Conservation (phyloP, 2,113 vertebrate genomes). For the Protobothrops mucrosquamatus region DNA sequence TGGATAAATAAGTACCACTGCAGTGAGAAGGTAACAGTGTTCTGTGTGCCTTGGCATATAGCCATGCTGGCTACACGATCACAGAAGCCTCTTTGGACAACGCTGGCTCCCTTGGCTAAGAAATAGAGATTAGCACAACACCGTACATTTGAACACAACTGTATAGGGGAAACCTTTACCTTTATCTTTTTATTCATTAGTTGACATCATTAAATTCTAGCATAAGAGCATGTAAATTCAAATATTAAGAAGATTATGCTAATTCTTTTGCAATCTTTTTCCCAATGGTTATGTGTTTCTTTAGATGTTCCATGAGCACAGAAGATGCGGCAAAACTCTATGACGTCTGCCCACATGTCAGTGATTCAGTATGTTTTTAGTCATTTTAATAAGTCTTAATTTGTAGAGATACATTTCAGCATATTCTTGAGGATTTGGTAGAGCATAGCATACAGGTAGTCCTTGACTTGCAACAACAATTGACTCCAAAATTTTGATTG, state of each 20-base stretch:
- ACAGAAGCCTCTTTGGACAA: background rate
- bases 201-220: background rate
- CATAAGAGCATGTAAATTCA: background rate
- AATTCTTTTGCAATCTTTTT: background rate
- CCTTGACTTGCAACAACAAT: background rate
- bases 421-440: background rate
- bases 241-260: background rate
- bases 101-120: background rate
- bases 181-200: background rate
- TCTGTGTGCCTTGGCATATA: background rate
- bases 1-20: background rate
- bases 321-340: constrained; percentile 97
- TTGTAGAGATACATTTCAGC: background rate
- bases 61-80: background rate
- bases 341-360: constrained; percentile 94
- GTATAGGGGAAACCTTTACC: background rate
- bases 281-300: background rate
- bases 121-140: background rate
- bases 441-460: background rate
- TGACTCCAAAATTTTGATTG: background rate
- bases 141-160: background rate
- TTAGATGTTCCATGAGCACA: constrained; percentile 97
- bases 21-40: background rate
- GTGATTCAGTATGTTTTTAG: constrained; percentile 82
- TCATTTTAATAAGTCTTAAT: background rate